phyloP scores from a whole-genome alignment of 2,113 vertebrate species.

The Rhagologus leucostigma region DNA sequence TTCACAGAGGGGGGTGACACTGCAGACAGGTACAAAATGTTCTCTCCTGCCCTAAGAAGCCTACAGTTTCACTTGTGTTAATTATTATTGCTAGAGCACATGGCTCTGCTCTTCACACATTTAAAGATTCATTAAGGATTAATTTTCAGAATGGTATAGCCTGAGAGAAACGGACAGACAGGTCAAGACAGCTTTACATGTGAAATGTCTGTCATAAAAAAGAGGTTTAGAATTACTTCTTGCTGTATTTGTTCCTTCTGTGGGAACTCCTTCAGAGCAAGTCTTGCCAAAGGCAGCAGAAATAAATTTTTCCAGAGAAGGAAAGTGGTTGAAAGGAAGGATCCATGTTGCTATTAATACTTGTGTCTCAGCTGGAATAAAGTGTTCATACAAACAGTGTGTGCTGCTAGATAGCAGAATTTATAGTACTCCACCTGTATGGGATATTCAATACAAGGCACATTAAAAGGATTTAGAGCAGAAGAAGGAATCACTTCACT shows the following conservation, averaged over 20 bases:
- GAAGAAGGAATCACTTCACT: slow-evolving; percentile 41
- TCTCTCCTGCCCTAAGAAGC: background rate
- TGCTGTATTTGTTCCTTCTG: slow-evolving; percentile 10
- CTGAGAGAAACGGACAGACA: slow-evolving; percentile 36
- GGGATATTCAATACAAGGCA: slow-evolving; percentile 43
- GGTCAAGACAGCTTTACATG: slow-evolving; percentile 43
- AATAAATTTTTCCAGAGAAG: slow-evolving; percentile 14
- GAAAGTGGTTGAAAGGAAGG: slow-evolving; percentile 25
- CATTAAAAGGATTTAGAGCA: slow-evolving; percentile 56
- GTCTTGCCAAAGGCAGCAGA: slow-evolving; percentile 48
- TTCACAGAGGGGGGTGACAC: background rate
- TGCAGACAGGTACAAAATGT: background rate
- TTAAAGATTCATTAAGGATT: slow-evolving; percentile 59
- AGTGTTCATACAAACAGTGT: slow-evolving; percentile 40
- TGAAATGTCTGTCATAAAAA: slow-evolving; percentile 39
- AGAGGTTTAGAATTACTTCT: slow-evolving; percentile 45
- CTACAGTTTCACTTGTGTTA: slow-evolving; percentile 16
- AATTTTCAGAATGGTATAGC: slow-evolving; percentile 50
- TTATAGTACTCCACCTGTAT: slow-evolving; percentile 50
- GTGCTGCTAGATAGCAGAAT: slow-evolving; percentile 45
- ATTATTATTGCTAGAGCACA: slow-evolving; percentile 39
- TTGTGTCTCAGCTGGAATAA: slow-evolving; percentile 23
- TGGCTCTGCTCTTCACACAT: background rate
- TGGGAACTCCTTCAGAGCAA: background rate
- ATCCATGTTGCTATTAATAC: slow-evolving; percentile 48